These are phyloP conservation scores for Rhynchonycteris naso DNA, from an alignment of 2,797 vertebrate species.

Conservation along the genomic window DNA sequence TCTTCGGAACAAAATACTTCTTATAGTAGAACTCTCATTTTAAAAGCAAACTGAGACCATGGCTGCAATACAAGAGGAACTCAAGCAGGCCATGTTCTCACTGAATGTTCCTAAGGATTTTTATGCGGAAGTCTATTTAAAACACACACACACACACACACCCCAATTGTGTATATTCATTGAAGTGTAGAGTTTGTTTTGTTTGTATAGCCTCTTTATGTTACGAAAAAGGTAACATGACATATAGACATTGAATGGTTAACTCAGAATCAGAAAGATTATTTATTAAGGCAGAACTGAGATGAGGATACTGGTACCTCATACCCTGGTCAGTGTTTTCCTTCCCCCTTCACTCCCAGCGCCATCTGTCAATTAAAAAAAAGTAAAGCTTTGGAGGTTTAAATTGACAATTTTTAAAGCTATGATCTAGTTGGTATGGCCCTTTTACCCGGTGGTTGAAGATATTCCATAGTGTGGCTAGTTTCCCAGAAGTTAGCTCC, in stretches of 20 bases:
- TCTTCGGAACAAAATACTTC: slow-evolving; percentile 34
- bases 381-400: neutral
- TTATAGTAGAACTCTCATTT: neutral
- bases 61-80: neutral
- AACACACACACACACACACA: neutral
- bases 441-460: neutral
- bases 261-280: neutral
- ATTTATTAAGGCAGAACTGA: neutral
- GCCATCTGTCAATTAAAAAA: neutral
- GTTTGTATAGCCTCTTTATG: neutral
- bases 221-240: neutral
- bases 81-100: neutral
- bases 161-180: neutral
- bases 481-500: neutral
- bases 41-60: slow-evolving; percentile 6
- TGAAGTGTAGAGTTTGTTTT: neutral
- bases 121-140: neutral
- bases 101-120: neutral
- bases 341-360: neutral
- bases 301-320: neutral
- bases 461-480: neutral
- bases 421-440: accelerated
- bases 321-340: neutral
- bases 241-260: neutral
- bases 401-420: neutral